phyloP scores from a whole-genome alignment of 2,888 invertebrate species.

The Apodemia duryi region DNA sequence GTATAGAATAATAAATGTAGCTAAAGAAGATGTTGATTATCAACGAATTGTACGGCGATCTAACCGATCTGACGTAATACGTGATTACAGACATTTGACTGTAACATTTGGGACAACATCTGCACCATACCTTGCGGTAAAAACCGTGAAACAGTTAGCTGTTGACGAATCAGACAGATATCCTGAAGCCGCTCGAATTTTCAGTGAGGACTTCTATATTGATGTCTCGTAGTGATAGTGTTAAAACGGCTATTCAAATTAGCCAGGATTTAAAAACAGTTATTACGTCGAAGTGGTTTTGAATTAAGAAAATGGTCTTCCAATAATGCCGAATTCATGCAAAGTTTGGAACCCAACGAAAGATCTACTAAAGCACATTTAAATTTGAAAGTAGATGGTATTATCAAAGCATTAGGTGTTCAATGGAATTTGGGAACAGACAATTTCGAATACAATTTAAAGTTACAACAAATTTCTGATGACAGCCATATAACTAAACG shows the following conservation, averaged over 20 bases:
- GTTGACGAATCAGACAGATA: constrained; percentile 30
- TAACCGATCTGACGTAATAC: constrained; percentile 6
- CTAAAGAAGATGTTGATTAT: constrained; percentile 30
- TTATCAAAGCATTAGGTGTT: neutral
- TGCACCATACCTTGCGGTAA: constrained; percentile 37
- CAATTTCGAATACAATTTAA: neutral
- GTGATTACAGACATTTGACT: constrained; percentile 19
- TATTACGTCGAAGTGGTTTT: constrained; percentile 38
- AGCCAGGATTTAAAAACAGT: constrained; percentile 21
- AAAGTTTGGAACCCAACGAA: neutral
- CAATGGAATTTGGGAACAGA: constrained; percentile 1
- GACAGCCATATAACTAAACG: constrained; percentile 4
- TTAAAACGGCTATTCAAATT: constrained; percentile 27
- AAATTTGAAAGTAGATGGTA: neutral
- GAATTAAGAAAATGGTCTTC: constrained; percentile 36
- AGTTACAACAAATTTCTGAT: neutral
- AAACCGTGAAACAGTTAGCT: constrained; percentile 34
- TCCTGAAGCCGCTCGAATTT: constrained; percentile 25
- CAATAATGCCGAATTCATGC: constrained; percentile 1
- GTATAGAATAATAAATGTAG: constrained; percentile 35
- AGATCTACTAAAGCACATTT: constrained; percentile 2
- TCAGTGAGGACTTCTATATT: constrained; percentile 30
- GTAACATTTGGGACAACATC: constrained; percentile 26
- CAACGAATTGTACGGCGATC: constrained; percentile 33
- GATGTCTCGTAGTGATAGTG: constrained; percentile 31